A percentile compares a stretch with the other conserved stretches of the same genome.
These are phyloP conservation scores for Peromyscus nudipes DNA, from an alignment of 2,797 vertebrate genomes.

Conservation along the genomic window DNA sequence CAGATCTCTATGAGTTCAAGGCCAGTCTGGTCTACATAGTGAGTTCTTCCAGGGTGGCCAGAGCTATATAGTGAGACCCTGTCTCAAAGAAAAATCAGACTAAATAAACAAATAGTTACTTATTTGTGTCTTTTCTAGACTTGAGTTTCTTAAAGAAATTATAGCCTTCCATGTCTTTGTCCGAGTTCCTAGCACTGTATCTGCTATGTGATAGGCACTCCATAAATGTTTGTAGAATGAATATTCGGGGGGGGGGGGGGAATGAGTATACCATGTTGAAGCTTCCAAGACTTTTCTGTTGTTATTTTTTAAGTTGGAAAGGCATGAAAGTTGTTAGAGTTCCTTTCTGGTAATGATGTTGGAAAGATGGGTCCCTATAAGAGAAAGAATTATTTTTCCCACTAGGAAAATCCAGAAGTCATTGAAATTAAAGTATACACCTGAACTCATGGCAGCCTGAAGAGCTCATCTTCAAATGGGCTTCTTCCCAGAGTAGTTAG, in stretches of 20 bases:
- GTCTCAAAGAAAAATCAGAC: neutral
- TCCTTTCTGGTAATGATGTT: neutral
- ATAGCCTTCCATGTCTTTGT: neutral
- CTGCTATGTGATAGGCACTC: neutral
- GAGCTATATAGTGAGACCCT: neutral
- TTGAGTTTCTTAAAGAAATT: slow-evolving; percentile 42
- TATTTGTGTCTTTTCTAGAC: neutral
- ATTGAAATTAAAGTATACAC: slow-evolving; percentile 16
- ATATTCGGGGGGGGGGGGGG: neutral
- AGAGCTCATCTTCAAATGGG: neutral
- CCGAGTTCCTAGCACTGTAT: neutral
- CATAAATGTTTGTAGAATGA: slow-evolving; percentile 3
- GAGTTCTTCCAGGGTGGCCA: neutral
- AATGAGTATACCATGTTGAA: neutral
- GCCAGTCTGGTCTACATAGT: too few relatives aligned
- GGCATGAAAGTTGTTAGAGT: neutral
- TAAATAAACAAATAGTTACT: neutral
- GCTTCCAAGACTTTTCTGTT: slow-evolving; percentile 55
- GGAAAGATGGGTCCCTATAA: neutral
- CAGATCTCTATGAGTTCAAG: neutral
- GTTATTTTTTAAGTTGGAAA: slow-evolving; percentile 27
- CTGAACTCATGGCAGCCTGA: neutral
- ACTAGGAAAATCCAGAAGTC: neutral
- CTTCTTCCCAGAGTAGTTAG: neutral
- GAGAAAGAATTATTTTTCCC: neutral